Evolutionary conservation across 2,888 invertebrate species (phyloP).

Genomic region (Hoplodrina blanda): DNA sequence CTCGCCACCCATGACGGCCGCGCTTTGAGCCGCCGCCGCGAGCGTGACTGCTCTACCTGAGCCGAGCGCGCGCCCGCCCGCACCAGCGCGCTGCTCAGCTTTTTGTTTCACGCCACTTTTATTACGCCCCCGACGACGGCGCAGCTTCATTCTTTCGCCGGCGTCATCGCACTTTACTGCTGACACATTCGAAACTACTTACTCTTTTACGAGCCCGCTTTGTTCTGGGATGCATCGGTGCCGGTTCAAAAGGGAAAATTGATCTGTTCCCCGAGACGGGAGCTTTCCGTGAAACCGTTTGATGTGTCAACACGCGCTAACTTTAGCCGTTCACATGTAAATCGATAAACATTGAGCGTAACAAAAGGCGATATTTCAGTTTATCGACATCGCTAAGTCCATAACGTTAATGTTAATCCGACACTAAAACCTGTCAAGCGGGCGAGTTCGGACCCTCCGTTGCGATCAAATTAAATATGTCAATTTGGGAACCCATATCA

Average conservation of each 20-base stretch:
- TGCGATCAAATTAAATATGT: slow-evolving; percentile 91
- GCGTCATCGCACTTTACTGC: slow-evolving; percentile 84
- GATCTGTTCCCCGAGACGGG: slow-evolving; percentile 77
- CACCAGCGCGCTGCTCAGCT: slow-evolving; percentile 74
- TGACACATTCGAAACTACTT: slow-evolving; percentile 88
- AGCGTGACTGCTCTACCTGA: slow-evolving; percentile 70
- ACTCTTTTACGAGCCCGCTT: slow-evolving; percentile 85
- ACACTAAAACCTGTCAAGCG: slow-evolving; percentile 90
- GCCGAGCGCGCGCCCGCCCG: slow-evolving; percentile 70
- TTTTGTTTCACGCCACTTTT: slow-evolving; percentile 89
- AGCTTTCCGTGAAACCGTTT: slow-evolving; percentile 79
- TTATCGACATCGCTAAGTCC: slow-evolving; percentile 84
- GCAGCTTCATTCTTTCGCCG: slow-evolving; percentile 75
- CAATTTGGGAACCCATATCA: slow-evolving; percentile 91
- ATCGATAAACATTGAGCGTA: slow-evolving; percentile 71
- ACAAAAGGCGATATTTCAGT: slow-evolving; percentile 75
- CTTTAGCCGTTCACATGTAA: slow-evolving; percentile 69
- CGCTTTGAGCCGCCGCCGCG: slow-evolving; percentile 85
- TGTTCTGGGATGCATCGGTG: slow-evolving; percentile 78
- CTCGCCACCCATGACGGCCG: slow-evolving; percentile 90
- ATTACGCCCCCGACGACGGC: slow-evolving; percentile 84
- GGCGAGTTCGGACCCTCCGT: slow-evolving; percentile 85
- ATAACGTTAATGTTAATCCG: slow-evolving; percentile 85
- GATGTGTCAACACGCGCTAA: slow-evolving; percentile 79
- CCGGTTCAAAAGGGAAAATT: slow-evolving; percentile 85